phyloP scores from a whole-genome alignment of 1,140 invertebrate genomes.

The Zeugodacus cucurbitae region DNA sequence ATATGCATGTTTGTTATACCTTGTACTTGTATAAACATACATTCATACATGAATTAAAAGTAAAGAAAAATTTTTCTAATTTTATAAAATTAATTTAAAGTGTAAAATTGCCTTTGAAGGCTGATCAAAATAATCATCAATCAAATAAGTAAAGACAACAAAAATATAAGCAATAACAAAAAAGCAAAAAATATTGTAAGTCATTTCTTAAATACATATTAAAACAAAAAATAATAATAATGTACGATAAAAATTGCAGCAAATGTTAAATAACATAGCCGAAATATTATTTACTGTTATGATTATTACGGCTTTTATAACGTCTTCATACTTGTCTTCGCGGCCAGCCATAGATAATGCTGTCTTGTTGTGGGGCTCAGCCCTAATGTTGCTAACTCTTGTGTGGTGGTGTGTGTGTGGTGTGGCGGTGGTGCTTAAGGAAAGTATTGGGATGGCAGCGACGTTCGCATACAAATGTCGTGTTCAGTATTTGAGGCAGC shows the following conservation, averaged over 20 bases:
- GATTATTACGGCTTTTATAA: neutral
- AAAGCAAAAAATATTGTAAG: constrained; percentile 27
- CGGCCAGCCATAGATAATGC: neutral
- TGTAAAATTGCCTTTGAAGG: constrained; percentile 29
- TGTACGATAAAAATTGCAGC: neutral
- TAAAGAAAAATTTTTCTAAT: constrained; percentile 35
- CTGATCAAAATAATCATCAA: neutral
- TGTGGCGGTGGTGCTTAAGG: neutral
- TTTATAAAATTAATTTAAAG: constrained; percentile 34
- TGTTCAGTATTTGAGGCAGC: constrained; percentile 9
- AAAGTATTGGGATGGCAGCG: constrained; percentile 12
- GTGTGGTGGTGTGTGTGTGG: too few relatives aligned
- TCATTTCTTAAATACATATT: constrained; percentile 25
- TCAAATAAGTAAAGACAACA: constrained; percentile 12
- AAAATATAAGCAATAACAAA: neutral
- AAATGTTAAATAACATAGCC: constrained; percentile 4
- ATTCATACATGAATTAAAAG: neutral
- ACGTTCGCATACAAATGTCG: neutral
- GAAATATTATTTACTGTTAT: neutral
- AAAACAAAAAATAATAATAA: neutral
- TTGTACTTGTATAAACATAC: neutral
- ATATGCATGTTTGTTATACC: neutral
- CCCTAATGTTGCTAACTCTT: neutral
- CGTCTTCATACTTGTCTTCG: neutral
- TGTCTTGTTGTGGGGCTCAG: neutral